phyloP scores from a whole-genome alignment of 2,888 invertebrate genomes.

The Therioaphis trifolii region DNA sequence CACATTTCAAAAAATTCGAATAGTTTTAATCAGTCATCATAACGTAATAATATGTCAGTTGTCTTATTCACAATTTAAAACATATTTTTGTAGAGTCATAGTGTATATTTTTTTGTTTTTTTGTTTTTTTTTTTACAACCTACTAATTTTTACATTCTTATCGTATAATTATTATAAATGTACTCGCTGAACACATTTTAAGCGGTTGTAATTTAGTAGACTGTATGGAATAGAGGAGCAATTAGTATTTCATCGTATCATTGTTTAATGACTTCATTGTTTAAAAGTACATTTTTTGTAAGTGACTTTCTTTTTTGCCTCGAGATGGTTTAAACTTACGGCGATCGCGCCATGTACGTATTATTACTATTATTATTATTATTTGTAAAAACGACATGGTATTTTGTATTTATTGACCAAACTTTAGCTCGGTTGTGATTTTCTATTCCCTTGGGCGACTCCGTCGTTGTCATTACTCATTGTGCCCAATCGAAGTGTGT shows the following conservation, averaged over 20 bases:
- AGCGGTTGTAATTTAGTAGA: constrained; percentile 25
- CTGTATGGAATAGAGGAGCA: neutral
- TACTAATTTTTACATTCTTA: neutral
- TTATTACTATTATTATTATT: too few relatives aligned
- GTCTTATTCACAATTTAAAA: constrained; percentile 1
- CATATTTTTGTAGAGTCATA: neutral
- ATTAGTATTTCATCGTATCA: neutral
- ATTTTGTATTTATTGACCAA: constrained; percentile 56
- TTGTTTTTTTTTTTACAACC: neutral
- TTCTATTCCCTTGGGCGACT: constrained; percentile 48
- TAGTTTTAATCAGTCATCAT: too few relatives aligned
- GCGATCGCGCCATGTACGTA: neutral
- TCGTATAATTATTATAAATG: neutral
- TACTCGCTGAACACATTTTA: constrained; percentile 23
- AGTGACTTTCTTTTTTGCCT: constrained; percentile 21
- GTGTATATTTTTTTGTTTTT: too few relatives aligned
- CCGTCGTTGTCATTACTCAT: constrained; percentile 2
- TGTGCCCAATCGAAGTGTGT: constrained; percentile 36
- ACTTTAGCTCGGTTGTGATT: constrained; percentile 56
- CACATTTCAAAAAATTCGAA: too few relatives aligned
- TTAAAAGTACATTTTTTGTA: neutral
- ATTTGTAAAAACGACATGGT: constrained; percentile 52
- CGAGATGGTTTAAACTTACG: neutral
- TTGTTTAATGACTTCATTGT: constrained; percentile 28
- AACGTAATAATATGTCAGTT: neutral